phyloP scores from a whole-genome alignment of 35 echinoderm and acorn worm species.

The Stichopus chloronotus region DNA sequence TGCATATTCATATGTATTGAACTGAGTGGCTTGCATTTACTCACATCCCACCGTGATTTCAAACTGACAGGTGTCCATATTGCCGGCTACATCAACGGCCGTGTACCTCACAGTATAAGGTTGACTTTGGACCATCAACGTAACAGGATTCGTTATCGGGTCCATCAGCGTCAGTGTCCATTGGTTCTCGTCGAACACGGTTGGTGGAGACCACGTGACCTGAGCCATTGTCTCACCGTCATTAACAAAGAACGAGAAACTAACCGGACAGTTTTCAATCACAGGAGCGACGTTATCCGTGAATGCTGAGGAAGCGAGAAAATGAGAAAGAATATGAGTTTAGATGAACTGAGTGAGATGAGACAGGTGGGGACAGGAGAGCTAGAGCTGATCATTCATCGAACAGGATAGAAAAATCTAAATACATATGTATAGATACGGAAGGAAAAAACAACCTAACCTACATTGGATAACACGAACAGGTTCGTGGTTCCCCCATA shows the following conservation, averaged over 20 bases:
- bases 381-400: neutral
- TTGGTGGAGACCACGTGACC: conserved; percentile 7
- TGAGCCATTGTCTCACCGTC: neutral
- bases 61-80: neutral
- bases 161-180: neutral
- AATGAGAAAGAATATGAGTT: neutral
- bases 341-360: neutral
- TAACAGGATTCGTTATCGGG: neutral
- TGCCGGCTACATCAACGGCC: neutral
- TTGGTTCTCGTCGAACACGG: neutral
- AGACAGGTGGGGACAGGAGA: neutral
- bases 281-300: neutral
- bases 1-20: neutral
- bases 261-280: neutral
- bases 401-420: neutral
- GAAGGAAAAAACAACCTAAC: too few species aligned
- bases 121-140: neutral
- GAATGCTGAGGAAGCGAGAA: neutral
- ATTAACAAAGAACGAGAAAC: neutral
- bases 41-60: neutral
- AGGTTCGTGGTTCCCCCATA: too few species aligned
- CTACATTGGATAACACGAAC: too few species aligned
- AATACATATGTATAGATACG: too few species aligned
- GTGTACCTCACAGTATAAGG: neutral
- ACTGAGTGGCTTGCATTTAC: neutral